phyloP scores from a whole-genome alignment of 2,113 vertebrate genomes.

The Ceyx margarethae region DNA sequence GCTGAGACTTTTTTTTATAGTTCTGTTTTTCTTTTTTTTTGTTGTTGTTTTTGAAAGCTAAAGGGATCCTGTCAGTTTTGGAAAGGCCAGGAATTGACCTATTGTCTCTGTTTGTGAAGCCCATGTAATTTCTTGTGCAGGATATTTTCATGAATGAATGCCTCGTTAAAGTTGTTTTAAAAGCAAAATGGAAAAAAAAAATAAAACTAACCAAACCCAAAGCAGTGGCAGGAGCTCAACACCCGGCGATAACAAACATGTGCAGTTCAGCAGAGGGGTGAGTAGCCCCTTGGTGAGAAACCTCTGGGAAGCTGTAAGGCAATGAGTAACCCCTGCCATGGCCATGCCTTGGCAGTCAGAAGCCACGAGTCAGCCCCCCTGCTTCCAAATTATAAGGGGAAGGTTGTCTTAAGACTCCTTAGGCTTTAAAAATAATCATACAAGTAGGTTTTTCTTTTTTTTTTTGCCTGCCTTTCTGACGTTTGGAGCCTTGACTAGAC shows the following conservation, averaged over 20 bases:
- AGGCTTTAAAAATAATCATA: slow-evolving; percentile 20
- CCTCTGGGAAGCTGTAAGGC: neutral
- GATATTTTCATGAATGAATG: neutral
- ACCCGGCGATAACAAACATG: neutral
- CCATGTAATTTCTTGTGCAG: rapidly evolving
- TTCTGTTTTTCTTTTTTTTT: neutral
- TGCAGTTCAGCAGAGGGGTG: neutral
- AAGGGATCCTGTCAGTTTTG: neutral
- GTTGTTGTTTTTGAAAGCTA: neutral
- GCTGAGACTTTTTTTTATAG: neutral
- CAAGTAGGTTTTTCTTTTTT: neutral
- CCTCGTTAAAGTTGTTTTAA: neutral
- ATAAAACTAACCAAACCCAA: neutral
- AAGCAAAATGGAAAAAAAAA: neutral
- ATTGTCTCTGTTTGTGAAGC: neutral
- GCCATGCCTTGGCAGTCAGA: neutral
- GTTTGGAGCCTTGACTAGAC: neutral
- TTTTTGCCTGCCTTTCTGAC: neutral
- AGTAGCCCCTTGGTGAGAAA: slow-evolving; percentile 11
- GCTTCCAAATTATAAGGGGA: neutral
- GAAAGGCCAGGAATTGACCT: neutral
- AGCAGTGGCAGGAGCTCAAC: neutral
- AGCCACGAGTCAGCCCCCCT: neutral
- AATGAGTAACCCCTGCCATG: neutral
- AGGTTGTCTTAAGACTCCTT: neutral